Evolutionary conservation across 1,140 invertebrate species (phyloP), one percentile per base, ranked within the genome.

Genomic region (Apis florea): DNA sequence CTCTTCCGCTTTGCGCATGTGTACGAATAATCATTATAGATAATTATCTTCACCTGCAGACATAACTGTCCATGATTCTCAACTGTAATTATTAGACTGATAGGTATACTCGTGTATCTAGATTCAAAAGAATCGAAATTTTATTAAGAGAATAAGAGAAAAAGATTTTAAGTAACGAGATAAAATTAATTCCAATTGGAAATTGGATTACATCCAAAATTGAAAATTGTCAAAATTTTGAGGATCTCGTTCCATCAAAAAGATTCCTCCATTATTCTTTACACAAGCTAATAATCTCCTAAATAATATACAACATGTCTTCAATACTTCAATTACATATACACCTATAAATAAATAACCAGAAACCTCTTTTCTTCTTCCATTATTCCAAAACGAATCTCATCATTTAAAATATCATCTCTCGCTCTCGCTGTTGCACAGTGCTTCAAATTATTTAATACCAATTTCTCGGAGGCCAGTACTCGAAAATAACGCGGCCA

Each of bases 41-140:
- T 19, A 58, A 79, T 71, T 79, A 79, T 72, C 49, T 72, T 72
- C 68, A 72, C 49, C 58, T 73, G 69, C 69, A 24, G 9, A 51
- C 5, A 19, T 40, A 63, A 31, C 12, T 2, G 21, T 63, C 59
- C 24, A 58, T 40, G 56, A 3, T 53, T 71, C 56, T 61, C 1
- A 59, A 54, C 74, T 40, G 5, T 40, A 73, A 79, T 71, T 63
- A 79, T 73, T 68, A 68, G 17, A n/a, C 61, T 69, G 24, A 68
- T 51, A 53, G 64, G 49, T 31, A 77, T 82, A 82, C 69, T 82
- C 77, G 47, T 12, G n/a, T 0, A 11, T n/a, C 19, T n/a, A 21
- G 13, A 54, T 76, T 76, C 72, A 64, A 31, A 31, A 31, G 31
- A 40, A 40, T 40, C 4, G 31, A 40, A 40, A 40, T 40, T 5